These are phyloP conservation scores for Collichthys lucidus DNA, from an alignment of 2,113 vertebrate genomes.

Conservation along the genomic window DNA sequence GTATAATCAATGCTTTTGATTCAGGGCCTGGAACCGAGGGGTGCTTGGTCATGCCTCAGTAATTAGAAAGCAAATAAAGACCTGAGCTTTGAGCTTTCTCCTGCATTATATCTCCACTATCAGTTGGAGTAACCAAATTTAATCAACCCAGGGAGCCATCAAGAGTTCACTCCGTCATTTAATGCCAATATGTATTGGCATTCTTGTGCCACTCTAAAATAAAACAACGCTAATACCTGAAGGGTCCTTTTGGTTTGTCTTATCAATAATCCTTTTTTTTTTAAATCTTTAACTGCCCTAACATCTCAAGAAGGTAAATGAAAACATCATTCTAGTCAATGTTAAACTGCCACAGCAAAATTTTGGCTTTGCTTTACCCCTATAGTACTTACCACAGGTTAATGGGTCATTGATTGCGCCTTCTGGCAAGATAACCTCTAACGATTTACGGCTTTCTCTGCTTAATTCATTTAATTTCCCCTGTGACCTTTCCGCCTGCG, in stretches of 20 bases:
- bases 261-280: neutral
- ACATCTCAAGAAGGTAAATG: neutral
- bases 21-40: conserved; percentile 30
- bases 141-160: conserved; percentile 19
- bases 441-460: conserved; percentile 11
- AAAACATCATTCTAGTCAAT: neutral
- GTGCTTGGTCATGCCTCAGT: conserved; percentile 44
- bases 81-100: conserved; percentile 7
- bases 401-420: conserved; percentile 42
- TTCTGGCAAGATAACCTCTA: neutral
- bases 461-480: conserved; percentile 39
- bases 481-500: conserved; percentile 23
- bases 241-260: conserved; percentile 1
- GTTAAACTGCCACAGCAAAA: neutral
- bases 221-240: neutral
- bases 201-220: neutral
- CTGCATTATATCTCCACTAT: conserved; percentile 16
- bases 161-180: conserved; percentile 10
- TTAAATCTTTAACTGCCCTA: neutral
- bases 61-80: conserved; percentile 59
- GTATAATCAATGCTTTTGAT: conserved; percentile 67
- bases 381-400: conserved; percentile 17
- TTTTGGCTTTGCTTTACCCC: neutral
- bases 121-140: neutral
- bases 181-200: neutral